Evolutionary conservation across 2,888 invertebrate species (phyloP).

Genomic region (Hirtodrosophila alboralis): DNA sequence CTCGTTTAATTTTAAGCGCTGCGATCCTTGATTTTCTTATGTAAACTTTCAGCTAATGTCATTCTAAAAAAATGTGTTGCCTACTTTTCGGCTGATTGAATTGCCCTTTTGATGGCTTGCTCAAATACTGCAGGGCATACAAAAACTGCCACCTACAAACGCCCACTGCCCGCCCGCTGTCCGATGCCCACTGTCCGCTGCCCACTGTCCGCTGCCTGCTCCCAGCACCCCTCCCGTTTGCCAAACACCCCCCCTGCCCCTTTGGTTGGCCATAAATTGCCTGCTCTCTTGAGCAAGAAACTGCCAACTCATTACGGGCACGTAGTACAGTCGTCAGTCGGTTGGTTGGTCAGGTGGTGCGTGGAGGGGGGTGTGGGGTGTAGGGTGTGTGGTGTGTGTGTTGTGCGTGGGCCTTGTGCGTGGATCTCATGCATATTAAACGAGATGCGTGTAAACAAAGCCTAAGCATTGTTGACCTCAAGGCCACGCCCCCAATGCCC

Average conservation of each 20-base stretch:
- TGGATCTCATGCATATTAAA: constrained; percentile 68
- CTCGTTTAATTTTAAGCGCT: no score
- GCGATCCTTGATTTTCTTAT: no score
- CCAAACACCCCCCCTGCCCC: background rate
- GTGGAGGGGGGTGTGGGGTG: no score
- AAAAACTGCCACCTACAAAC: no score
- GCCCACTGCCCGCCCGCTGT: background rate
- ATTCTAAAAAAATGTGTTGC: constrained; percentile 22
- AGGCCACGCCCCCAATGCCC: constrained; percentile 30
- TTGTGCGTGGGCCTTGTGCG: constrained; percentile 43
- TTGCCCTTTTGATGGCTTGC: constrained; percentile 14
- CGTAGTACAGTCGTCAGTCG: constrained; percentile 46
- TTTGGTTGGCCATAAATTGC: background rate
- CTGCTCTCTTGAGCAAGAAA: background rate
- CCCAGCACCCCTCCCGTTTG: background rate
- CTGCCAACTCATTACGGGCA: constrained; percentile 52
- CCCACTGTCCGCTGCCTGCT: no score
- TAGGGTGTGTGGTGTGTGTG: no score
- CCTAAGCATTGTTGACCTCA: constrained; percentile 42
- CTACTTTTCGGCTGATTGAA: constrained; percentile 53
- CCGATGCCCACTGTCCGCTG: no score
- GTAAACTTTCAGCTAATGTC: no score
- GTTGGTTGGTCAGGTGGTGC: constrained; percentile 12
- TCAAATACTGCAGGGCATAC: no score
- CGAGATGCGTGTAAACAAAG: constrained; percentile 66